phyloP scores from a whole-genome alignment of 1,140 invertebrate species.

The Delia radicum region DNA sequence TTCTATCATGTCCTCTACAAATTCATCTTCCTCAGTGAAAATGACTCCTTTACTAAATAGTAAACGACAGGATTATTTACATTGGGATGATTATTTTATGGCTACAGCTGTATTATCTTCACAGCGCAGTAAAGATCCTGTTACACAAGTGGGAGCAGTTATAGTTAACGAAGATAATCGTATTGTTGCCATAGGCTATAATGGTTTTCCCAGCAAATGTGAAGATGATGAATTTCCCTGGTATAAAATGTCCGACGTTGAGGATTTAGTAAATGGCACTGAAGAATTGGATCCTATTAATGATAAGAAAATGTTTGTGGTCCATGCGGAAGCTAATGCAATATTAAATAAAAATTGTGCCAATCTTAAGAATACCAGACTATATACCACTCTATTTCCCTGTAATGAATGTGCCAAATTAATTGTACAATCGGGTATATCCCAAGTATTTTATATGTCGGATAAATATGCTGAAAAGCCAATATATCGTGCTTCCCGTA shows the following conservation, averaged over 20 bases:
- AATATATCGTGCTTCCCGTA: slow-evolving; percentile 71
- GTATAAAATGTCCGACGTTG: slow-evolving; percentile 61
- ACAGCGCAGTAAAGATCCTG: slow-evolving; percentile 91
- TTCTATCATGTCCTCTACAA: neutral
- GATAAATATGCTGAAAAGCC: slow-evolving; percentile 75
- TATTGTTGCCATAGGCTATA: slow-evolving; percentile 93
- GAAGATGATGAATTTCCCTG: slow-evolving; percentile 88
- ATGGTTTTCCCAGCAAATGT: slow-evolving; percentile 91
- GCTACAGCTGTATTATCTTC: slow-evolving; percentile 72
- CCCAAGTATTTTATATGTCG: slow-evolving; percentile 75
- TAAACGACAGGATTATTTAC: slow-evolving; percentile 39
- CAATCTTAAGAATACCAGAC: slow-evolving; percentile 74
- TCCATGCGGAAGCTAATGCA: slow-evolving; percentile 97
- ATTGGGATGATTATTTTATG: slow-evolving; percentile 95
- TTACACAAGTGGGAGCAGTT: slow-evolving; percentile 89
- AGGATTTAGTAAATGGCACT: slow-evolving; percentile 15
- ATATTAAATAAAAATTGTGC: slow-evolving; percentile 87
- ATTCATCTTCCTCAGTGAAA: neutral
- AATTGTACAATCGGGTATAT: slow-evolving; percentile 94
- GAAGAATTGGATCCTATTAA: slow-evolving; percentile 59
- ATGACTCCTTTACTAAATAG: neutral
- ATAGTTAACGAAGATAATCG: slow-evolving; percentile 86
- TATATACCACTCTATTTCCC: slow-evolving; percentile 89
- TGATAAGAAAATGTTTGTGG: slow-evolving; percentile 88
- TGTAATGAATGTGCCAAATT: slow-evolving; percentile 97